These are phyloP conservation scores for Odontamblyopus lacepedii DNA, from an alignment of 2,797 vertebrate species.

Conservation along the genomic window DNA sequence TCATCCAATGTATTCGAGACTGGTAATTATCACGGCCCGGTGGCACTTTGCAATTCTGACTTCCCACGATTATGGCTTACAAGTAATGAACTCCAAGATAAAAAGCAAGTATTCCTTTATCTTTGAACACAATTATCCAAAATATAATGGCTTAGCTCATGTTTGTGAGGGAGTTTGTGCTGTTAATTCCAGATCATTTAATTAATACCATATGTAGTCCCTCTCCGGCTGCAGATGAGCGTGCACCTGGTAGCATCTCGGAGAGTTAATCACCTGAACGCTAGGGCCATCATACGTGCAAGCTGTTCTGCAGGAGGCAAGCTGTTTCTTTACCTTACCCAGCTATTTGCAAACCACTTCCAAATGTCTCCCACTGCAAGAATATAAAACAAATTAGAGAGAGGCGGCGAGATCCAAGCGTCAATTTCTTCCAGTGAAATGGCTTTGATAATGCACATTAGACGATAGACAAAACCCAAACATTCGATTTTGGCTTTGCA, in stretches of 20 bases:
- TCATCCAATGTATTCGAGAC: not conserved
- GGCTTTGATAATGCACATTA: constrained; percentile 1
- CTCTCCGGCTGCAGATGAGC: constrained; percentile 16
- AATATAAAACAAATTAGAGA: constrained; percentile 1
- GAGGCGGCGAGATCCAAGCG: not conserved
- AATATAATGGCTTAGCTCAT: not conserved
- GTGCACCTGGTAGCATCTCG: constrained; percentile 21
- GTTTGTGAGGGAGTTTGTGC: constrained; percentile 8
- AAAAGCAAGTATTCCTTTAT: not conserved
- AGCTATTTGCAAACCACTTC: not conserved
- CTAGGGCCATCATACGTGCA: constrained; percentile 12
- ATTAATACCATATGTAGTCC: constrained; percentile 35
- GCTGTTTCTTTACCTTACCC: not conserved
- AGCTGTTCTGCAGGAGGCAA: not conserved
- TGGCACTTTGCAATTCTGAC: not conserved
- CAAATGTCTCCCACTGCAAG: not conserved
- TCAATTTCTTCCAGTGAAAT: not conserved
- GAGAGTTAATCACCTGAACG: constrained; percentile 24
- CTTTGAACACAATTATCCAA: not conserved
- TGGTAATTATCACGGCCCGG: not conserved
- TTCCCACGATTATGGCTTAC: not conserved
- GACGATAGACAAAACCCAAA: not conserved
- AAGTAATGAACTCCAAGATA: not conserved
- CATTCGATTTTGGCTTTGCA: constrained; percentile 2
- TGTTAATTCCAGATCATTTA: constrained; percentile 22